Evolutionary conservation across 2,888 invertebrate species (phyloP).

Genomic region (Macrosoma leucophasiata): DNA sequence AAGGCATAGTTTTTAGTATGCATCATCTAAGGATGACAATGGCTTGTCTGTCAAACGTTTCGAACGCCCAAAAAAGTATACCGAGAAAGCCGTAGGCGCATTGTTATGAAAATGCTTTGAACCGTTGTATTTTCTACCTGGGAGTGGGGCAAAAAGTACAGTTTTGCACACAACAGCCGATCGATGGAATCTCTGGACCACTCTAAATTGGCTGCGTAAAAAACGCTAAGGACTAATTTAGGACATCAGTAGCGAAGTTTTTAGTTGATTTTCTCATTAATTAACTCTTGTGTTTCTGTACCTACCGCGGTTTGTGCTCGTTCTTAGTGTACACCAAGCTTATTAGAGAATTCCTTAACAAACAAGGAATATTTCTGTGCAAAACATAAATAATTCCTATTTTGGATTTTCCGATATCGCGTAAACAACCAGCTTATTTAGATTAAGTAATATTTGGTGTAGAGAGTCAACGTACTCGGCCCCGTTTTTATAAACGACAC

Average conservation of each 20-base stretch:
- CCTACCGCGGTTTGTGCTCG: too few species aligned
- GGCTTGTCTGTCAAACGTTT: constrained; percentile 68
- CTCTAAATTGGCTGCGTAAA: constrained; percentile 64
- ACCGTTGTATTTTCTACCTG: constrained; percentile 70
- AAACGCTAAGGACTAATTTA: constrained; percentile 65
- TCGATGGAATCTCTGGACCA: constrained; percentile 49
- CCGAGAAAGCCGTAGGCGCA: constrained; percentile 67
- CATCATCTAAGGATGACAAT: constrained; percentile 70
- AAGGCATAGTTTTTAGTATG: constrained; percentile 60
- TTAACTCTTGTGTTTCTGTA: constrained; percentile 30
- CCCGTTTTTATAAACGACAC: too few species aligned
- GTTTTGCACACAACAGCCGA: constrained; percentile 61
- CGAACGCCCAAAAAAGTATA: constrained; percentile 58
- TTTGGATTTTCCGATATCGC: too few species aligned
- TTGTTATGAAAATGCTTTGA: constrained; percentile 72
- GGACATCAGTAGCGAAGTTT: constrained; percentile 54
- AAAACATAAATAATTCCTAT: too few species aligned
- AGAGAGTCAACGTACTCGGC: too few species aligned
- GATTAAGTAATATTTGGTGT: too few species aligned
- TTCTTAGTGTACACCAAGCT: too few species aligned
- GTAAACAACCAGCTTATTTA: too few species aligned
- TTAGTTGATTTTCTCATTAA: constrained; percentile 40
- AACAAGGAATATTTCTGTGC: too few species aligned
- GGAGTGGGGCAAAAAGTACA: constrained; percentile 58
- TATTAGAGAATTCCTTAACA: too few species aligned